Base-by-base conservation (phyloP, 92 coral and sea anemone genomes). In the Umimayanthus chanpuru region DNA sequence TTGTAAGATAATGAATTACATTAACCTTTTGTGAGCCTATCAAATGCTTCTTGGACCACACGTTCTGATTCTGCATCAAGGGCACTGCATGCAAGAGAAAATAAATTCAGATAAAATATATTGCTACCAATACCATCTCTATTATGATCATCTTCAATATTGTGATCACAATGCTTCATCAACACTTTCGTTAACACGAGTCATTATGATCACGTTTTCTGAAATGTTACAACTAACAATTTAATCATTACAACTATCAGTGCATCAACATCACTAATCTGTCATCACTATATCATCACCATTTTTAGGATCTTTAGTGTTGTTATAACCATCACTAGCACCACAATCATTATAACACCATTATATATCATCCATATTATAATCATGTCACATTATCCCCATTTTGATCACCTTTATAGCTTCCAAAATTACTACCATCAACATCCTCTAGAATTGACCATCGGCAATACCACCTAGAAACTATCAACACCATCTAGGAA, bases 21-120 rank as follows among this genome's bases (percentile, higher is more conserved):
- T 21, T 40, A 40, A 93, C 98, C 99, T 94, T 94, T 92, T 47
- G 99, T 97, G 6, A 95, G 93, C 81, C 93, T 89, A 89, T 97
- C 99, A 82, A 97, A 71, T 41, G 99, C 98, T 79, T 95, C 97
- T 76, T 97, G 99, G 11, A 97, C 99, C 61, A 97, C 96, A 44
- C 97, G 93, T 72, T 97, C 99, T 56, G 99, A 97, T 77, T 97
- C 98, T 8, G 99, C 99, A 91, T 97, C 99, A 53, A 97, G 92
- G 47, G 99, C 99, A 93, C 99, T 97, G 93, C 10, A 72, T 76
- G 30, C 4, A 71, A 75, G 25, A 88, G 73, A 68, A 76, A 66
- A 58, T 4, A 43, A 58, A 53, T 26, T 65, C 40, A 38, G 16
- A 78, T 11, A 21, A 21, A 81, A 18, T 2, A n/a, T 41, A 38